Conservation (phyloP, 2,113 vertebrate species). For the Hiodon tergisus region DNA sequence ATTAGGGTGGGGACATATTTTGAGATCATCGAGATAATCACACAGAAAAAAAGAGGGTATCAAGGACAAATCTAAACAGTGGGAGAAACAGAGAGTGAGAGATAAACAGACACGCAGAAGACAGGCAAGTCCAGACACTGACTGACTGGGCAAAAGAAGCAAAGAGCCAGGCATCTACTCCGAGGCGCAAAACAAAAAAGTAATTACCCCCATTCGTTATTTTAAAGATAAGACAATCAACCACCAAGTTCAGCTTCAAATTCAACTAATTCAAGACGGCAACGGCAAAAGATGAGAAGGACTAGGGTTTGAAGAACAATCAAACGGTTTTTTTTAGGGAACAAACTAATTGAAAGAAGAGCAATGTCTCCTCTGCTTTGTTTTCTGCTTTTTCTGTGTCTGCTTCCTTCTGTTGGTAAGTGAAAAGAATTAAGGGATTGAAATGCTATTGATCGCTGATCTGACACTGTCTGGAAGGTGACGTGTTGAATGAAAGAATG, state of each 20-base stretch:
- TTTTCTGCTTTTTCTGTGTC: conserved; percentile 39
- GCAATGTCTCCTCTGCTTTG: conserved; percentile 37
- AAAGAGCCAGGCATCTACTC: neutral
- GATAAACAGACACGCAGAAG: neutral
- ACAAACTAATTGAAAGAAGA: conserved; percentile 9
- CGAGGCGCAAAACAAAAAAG: neutral
- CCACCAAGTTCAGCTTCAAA: neutral
- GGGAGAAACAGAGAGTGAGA: neutral
- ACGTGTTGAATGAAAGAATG: neutral
- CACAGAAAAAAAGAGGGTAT: neutral
- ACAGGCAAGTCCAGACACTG: neutral
- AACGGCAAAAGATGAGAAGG: neutral
- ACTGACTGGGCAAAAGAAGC: neutral
- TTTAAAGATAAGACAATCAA: neutral
- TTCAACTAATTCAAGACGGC: neutral
- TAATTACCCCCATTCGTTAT: neutral
- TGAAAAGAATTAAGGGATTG: conserved; percentile 5
- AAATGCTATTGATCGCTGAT: neutral
- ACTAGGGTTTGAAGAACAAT: neutral
- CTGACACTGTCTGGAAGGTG: neutral
- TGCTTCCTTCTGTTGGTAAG: conserved; percentile 50
- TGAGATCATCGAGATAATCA: conserved; percentile 24
- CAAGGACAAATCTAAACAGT: neutral
- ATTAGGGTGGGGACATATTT: conserved; percentile 36
- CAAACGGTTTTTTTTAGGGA: neutral